Base-by-base conservation (phyloP, 1,140 invertebrate genomes). In the Rhagoletis zephyria region DNA sequence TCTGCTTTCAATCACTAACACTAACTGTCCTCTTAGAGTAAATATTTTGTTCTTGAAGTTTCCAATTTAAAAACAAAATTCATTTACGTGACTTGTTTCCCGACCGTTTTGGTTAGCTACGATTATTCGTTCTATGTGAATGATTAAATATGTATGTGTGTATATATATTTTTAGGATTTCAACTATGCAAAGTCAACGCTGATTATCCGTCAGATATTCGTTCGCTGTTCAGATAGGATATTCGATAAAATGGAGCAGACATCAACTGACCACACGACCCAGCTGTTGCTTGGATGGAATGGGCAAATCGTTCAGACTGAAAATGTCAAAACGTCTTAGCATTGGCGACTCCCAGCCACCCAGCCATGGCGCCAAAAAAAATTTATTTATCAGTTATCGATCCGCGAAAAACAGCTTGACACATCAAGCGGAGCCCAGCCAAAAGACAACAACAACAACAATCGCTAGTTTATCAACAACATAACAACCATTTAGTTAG, bases 401-500 rank as follows among this genome's bases (percentile, higher is more conserved):
- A 74, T 6, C 42, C 40, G 12, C 42, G 19, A 7, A 30, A 30
- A 30, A 3, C 19, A n/a, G 40, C 1, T 16, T 30, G n/a, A 74
- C 67, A 12, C 14, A 30, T 30, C 9, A 56, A 2, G 51, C 10
- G 51, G 51, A 2, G 30, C 63, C 30, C n/a, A 5, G 7, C 63
- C 0, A 56, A 5, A 56, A 9, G 4, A 56, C 10, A 3, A 42
- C 67, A 48, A 2, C 67, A 74, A 48, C 67, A 74, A 74, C 67
- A 74, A 74, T 45, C 4, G 14, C 12, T 2, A 48, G 42, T 16
- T 74, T 74, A 48, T 12, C 67, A 74, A 42, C 74, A 81, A 56
- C 74, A 81, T 56, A 9, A 19, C 16, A 59, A 16, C 7, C 74
- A 81, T 81, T 81, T 81, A 81, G 74, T 56, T 81, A 9, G 74